phyloP scores from a whole-genome alignment of 2,888 invertebrate species.

The Thera britannica region DNA sequence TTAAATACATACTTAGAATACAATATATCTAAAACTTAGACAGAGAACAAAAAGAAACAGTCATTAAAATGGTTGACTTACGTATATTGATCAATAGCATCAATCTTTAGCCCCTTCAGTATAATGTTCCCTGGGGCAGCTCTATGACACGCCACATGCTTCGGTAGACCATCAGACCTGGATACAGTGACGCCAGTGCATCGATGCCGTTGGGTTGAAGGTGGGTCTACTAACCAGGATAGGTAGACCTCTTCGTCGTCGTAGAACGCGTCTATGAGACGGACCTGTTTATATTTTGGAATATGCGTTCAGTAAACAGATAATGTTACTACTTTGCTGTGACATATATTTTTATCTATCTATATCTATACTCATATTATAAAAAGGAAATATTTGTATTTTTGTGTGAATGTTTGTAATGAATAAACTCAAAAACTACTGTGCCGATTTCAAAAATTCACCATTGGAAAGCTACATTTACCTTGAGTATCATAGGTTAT shows the following conservation, averaged over 20 bases:
- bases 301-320: too few relatives aligned
- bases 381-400: too few relatives aligned
- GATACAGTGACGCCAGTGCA: slow-evolving; percentile 76
- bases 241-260: slow-evolving; percentile 74
- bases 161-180: slow-evolving; percentile 65
- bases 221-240: slow-evolving; percentile 74
- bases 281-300: slow-evolving; percentile 53
- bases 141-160: slow-evolving; percentile 76
- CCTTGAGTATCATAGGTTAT: too few relatives aligned
- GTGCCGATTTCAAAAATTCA: too few relatives aligned
- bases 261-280: slow-evolving; percentile 70
- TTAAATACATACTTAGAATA: too few relatives aligned
- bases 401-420: too few relatives aligned
- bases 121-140: slow-evolving; percentile 70
- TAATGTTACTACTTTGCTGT: too few relatives aligned
- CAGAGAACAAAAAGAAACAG: background rate
- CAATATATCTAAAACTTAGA: too few relatives aligned
- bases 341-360: too few relatives aligned
- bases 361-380: too few relatives aligned
- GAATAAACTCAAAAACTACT: too few relatives aligned
- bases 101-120: slow-evolving; percentile 72
- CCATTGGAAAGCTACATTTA: too few relatives aligned
- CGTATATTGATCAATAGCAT: slow-evolving; percentile 72
- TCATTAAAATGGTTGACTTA: slow-evolving; percentile 48
- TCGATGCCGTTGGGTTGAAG: slow-evolving; percentile 63